These are phyloP conservation scores for Entelurus aequoreus DNA, from an alignment of 2,113 vertebrate genomes.

Conservation along the genomic window DNA sequence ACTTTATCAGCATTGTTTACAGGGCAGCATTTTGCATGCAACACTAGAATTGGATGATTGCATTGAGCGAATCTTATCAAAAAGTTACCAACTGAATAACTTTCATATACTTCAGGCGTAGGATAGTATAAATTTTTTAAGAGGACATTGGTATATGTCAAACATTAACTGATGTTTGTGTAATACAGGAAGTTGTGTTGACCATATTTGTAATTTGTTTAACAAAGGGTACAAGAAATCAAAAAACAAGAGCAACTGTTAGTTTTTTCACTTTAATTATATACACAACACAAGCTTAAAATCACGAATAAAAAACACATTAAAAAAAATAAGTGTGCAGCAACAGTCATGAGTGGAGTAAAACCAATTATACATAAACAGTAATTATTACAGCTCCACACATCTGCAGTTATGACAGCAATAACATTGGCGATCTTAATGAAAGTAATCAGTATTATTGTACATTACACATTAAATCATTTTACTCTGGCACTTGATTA, in stretches of 20 bases:
- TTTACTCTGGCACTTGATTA: slow-evolving; percentile 22
- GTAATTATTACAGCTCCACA: neutral
- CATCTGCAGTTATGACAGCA: neutral
- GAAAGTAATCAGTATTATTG: neutral
- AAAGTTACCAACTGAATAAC: too few species aligned
- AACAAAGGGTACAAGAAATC: too few species aligned
- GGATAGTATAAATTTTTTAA: too few species aligned
- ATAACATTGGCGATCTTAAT: slow-evolving; percentile 22
- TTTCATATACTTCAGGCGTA: too few species aligned
- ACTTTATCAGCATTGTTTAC: too few species aligned
- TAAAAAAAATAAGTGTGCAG: slow-evolving; percentile 1
- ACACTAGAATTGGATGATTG: too few species aligned
- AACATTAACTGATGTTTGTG: too few species aligned
- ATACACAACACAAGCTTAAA: slow-evolving; percentile 44
- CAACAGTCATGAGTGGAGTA: slow-evolving; percentile 1
- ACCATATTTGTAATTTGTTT: too few species aligned
- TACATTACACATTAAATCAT: slow-evolving; percentile 2
- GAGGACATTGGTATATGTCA: too few species aligned
- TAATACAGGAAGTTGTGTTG: too few species aligned
- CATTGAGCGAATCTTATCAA: too few species aligned
- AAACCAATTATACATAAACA: neutral
- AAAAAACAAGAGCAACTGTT: neutral
- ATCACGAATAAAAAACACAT: slow-evolving; percentile 21
- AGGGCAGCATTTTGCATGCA: too few species aligned
- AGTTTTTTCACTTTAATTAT: slow-evolving; percentile 36